phyloP scores from a whole-genome alignment of 1,140 invertebrate genomes.

The Bombus affinis region DNA sequence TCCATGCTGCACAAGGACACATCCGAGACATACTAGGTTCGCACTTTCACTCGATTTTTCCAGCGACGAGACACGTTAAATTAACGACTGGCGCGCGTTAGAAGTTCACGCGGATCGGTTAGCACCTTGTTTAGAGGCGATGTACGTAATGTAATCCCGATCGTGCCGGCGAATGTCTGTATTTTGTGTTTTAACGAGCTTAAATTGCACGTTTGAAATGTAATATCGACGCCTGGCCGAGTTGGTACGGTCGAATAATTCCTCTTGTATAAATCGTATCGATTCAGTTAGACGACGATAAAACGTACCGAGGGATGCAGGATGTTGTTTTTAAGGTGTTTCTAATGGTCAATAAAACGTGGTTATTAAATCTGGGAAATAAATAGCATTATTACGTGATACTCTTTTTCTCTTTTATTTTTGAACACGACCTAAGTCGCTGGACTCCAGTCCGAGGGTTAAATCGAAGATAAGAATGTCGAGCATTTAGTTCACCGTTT shows the following conservation, averaged over 20 bases:
- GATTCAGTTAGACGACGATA: not conserved
- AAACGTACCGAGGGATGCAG: not conserved
- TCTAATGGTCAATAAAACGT: not conserved
- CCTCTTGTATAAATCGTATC: slow-evolving; percentile 5
- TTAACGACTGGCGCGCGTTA: slow-evolving; percentile 30
- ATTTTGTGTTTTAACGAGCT: slow-evolving; percentile 15
- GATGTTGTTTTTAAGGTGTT: not conserved
- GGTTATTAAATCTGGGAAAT: not conserved
- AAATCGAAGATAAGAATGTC: slow-evolving; percentile 35
- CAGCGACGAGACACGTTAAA: slow-evolving; percentile 6
- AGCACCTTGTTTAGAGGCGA: slow-evolving; percentile 27
- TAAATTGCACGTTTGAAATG: slow-evolving; percentile 25
- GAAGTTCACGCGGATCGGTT: not conserved
- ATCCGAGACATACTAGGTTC: slow-evolving; percentile 1
- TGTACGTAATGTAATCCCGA: slow-evolving; percentile 27
- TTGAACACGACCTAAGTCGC: not conserved
- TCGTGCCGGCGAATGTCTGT: slow-evolving; percentile 15
- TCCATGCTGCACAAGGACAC: slow-evolving; percentile 49
- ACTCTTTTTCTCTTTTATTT: not conserved
- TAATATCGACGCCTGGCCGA: slow-evolving; percentile 3
- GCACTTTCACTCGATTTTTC: slow-evolving; percentile 43
- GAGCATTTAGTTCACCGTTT: slow-evolving; percentile 41
- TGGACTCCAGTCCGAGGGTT: not conserved
- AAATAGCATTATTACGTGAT: not conserved
- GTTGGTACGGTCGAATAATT: slow-evolving; percentile 13